Percentiles rank a stretch among this genome's conserved stretches.
Conservation (phyloP, 64 coral and sea anemone genomes). For the Platygyra sinensis region DNA sequence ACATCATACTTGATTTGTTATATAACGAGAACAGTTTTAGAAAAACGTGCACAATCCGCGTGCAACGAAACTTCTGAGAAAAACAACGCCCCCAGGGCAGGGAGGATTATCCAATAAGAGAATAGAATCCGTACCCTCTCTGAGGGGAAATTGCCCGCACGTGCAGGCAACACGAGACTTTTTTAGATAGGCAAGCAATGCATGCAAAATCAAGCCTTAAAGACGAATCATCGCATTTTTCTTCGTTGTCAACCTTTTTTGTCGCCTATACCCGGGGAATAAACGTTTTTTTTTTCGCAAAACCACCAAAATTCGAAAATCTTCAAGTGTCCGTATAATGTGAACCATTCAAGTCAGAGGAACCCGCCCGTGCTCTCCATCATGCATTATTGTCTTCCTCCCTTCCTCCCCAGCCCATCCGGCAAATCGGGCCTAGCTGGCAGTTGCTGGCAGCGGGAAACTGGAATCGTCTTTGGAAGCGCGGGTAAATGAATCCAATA, state of each 20-base stretch:
- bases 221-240: too few relatives aligned
- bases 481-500: background rate
- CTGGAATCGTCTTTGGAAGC: background rate
- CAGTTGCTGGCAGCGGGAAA: too few relatives aligned
- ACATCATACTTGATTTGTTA: background rate
- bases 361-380: too few relatives aligned
- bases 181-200: constrained; percentile 11
- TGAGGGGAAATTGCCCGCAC: background rate
- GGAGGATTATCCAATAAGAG: too few relatives aligned
- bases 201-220: background rate
- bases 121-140: background rate
- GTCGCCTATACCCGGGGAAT: too few relatives aligned
- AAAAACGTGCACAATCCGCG: constrained; percentile 3
- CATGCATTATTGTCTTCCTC: too few relatives aligned
- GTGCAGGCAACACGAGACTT: background rate
- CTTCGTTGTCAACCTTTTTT: too few relatives aligned
- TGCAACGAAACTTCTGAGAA: background rate
- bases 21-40: background rate
- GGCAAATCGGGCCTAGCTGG: background rate
- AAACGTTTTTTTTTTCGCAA: too few relatives aligned
- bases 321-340: too few relatives aligned
- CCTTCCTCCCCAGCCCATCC: too few relatives aligned
- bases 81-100: background rate
- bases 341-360: too few relatives aligned
- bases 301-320: too few relatives aligned